Conservation (phyloP, 2,113 vertebrate genomes). For the Carlito syrichta region DNA sequence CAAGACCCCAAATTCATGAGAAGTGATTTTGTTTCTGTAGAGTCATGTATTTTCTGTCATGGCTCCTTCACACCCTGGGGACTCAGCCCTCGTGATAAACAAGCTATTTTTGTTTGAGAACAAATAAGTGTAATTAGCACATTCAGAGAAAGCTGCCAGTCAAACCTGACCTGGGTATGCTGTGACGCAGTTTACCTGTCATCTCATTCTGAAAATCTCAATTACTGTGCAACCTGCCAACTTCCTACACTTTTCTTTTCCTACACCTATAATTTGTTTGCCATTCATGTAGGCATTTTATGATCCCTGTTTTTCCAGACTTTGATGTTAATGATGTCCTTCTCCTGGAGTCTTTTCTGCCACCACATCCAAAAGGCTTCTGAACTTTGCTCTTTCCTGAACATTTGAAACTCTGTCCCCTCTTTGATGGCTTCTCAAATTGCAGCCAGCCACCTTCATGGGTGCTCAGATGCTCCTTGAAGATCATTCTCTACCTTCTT, state of each 20-base stretch:
- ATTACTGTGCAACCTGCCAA: not conserved
- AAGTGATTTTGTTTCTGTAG: not conserved
- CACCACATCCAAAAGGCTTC: not conserved
- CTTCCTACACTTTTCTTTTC: not conserved
- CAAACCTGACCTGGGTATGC: not conserved
- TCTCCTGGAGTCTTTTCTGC: not conserved
- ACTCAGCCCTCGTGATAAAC: not conserved
- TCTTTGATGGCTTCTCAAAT: not conserved
- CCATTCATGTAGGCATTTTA: not conserved
- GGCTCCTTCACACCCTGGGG: not conserved
- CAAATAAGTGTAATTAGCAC: constrained; percentile 44
- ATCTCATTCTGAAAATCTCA: not conserved
- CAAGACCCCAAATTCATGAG: not conserved
- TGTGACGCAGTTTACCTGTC: not conserved
- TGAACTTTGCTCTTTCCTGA: not conserved
- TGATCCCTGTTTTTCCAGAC: not conserved
- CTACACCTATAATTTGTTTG: not conserved
- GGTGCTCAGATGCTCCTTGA: too few species aligned
- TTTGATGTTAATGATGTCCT: not conserved
- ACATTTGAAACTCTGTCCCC: not conserved
- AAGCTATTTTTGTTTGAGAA: constrained; percentile 44
- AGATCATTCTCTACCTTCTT: not conserved
- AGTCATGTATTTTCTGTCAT: not conserved
- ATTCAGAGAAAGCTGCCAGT: constrained; percentile 11
- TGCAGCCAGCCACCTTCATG: not conserved